phyloP scores from a whole-genome alignment of 1,140 invertebrate genomes.

The Palaemon carinicauda region DNA sequence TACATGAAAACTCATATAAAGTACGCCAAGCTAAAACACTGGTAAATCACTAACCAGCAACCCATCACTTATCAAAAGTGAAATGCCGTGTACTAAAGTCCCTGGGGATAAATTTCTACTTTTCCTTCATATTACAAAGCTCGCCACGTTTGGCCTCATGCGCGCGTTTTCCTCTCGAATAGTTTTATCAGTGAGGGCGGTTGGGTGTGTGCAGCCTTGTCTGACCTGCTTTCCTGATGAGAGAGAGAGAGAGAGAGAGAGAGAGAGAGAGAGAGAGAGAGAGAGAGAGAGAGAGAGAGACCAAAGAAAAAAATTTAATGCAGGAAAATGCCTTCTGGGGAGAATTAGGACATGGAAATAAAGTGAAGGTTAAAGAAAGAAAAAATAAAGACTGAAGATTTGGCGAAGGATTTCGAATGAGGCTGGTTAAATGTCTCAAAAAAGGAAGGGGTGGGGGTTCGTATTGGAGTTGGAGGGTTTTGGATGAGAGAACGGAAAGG shows the following conservation, averaged over 20 bases:
- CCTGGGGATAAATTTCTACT: no score
- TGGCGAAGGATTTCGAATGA: no score
- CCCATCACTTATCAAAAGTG: no score
- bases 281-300: conserved; percentile 2
- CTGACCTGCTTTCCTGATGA: not conserved
- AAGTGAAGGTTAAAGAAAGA: not conserved
- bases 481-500: not conserved
- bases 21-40: no score
- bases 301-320: not conserved
- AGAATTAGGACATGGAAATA: not conserved
- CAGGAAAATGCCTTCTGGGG: not conserved
- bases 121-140: no score
- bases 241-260: not conserved
- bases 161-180: no score
- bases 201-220: not conserved
- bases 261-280: not conserved
- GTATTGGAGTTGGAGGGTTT: not conserved
- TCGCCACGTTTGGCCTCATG: no score
- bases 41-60: no score
- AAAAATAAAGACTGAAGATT: no score
- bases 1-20: no score
- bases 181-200: not conserved
- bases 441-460: not conserved
- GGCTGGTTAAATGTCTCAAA: no score
- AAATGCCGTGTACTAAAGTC: no score